Evolutionary conservation across 2,113 vertebrate species (phyloP), one percentile per base, ranked within the genome.

Genomic region (Silurus asotus): DNA sequence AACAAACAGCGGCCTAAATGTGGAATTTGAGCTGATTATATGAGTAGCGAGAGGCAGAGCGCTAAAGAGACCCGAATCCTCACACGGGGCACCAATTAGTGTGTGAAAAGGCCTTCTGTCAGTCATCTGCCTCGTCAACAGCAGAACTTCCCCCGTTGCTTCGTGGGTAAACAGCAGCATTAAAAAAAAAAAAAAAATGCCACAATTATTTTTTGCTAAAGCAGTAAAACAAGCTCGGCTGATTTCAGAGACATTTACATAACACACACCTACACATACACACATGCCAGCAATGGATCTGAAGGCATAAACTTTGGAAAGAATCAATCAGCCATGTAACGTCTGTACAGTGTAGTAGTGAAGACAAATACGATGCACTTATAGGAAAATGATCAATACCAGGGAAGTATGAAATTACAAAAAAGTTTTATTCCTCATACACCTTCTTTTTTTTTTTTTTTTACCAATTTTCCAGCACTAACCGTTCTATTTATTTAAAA

Each of bases 1-100:
- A 92, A 93, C 81, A 93, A 93, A 91, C 83, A 87, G 90, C 51
- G 88, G 87, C 8, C 58, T 48, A 76, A 23, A 89, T 89, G 67
- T 83, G 51, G 84, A 88, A 76, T 56, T 5, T 53, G 84, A 70
- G 79, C 86, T 87, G 86, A 87, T 85, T 85, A 80, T 23, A 67
- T 37, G 37, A 79, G 74, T 83, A 55, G 5, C 55, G 14, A 49
- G 78, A 80, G 64, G 65, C 56, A 77, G 53, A 48, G 51, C 14
- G n/a, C 28, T 4, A 28, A 37, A 81, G 86, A 10, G 80, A 77
- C 84, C 15, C 37, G 64, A 51, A 77, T 83, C 86, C 75, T 86
- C 84, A 76, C 51, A 88, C 58, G 67, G 86, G 87, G 28, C 56
- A 65, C 78, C 87, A 88, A 89, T 91, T 89, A 89, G 75, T 83